Conservation (phyloP, 1,140 invertebrate genomes). For the Drosophila nigromelanica region DNA sequence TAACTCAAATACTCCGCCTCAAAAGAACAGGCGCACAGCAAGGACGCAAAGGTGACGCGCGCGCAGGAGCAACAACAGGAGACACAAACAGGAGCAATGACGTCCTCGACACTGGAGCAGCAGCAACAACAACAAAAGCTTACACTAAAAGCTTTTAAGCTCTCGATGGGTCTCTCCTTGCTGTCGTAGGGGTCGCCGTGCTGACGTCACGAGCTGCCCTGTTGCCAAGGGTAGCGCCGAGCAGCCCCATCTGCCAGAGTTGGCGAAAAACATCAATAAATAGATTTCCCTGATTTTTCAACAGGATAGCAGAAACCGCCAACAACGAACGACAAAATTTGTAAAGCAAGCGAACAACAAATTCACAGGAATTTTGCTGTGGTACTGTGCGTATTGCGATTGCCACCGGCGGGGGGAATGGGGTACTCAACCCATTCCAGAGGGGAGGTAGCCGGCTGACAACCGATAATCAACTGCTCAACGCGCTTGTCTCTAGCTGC, state of each 20-base stretch:
- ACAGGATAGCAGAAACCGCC: conserved; percentile 76
- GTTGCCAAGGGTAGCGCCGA: neutral
- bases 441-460: neutral
- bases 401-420: neutral
- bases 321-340: conserved; percentile 19
- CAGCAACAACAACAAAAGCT: conserved; percentile 12
- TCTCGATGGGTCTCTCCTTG: neutral
- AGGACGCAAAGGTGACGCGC: conserved; percentile 13
- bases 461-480: conserved; percentile 16
- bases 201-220: conserved; percentile 15
- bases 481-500: too few relatives aligned
- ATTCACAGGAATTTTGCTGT: conserved; percentile 21
- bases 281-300: conserved; percentile 84
- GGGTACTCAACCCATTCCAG: neutral
- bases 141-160: conserved; percentile 4
- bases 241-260: conserved; percentile 7
- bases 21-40: conserved; percentile 77
- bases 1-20: conserved; percentile 84
- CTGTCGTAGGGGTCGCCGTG: neutral
- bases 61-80: conserved; percentile 76
- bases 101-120: conserved; percentile 52
- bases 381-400: neutral
- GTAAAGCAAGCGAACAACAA: neutral
- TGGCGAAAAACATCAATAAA: conserved; percentile 82
- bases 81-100: conserved; percentile 69